These are phyloP conservation scores for Pogonocherus hispidulus DNA, from an alignment of 2,888 invertebrate species.

Conservation along the genomic window DNA sequence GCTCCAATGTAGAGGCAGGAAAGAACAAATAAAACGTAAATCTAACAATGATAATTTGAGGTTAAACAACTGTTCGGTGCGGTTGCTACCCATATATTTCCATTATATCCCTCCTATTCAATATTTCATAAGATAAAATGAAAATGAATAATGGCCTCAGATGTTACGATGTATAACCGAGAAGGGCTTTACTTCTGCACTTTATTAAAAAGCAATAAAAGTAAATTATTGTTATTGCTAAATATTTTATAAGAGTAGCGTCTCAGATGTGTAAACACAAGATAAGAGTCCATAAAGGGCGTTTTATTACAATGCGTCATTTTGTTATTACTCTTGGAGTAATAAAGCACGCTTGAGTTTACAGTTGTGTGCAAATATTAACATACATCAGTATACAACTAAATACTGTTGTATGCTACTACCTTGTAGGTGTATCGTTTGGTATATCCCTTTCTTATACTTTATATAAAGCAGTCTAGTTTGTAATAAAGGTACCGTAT, in stretches of 20 bases:
- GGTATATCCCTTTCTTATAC: no score
- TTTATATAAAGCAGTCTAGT: no score
- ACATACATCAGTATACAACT: no score
- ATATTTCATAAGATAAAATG: conserved; percentile 58
- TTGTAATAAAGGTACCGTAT: no score
- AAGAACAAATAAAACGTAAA: conserved; percentile 11
- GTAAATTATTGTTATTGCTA: conserved; percentile 47
- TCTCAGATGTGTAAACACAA: background rate
- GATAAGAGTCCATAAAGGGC: background rate
- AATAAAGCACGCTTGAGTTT: background rate
- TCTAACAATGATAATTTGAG: conserved; percentile 47
- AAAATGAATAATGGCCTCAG: conserved; percentile 54
- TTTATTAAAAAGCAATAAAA: conserved; percentile 54
- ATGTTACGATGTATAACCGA: conserved; percentile 46
- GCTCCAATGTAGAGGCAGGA: background rate
- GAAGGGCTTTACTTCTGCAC: conserved; percentile 43
- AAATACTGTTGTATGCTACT: no score
- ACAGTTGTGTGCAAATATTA: background rate
- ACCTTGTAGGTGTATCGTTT: no score
- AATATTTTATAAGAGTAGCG: conserved; percentile 27
- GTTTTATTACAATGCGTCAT: background rate
- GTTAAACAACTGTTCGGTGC: conserved; percentile 52
- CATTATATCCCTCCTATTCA: conserved; percentile 55
- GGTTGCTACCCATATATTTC: conserved; percentile 53
- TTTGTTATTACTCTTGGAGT: background rate